Evolutionary conservation across 2,113 vertebrate species (phyloP).

Genomic region (Rafetus swinhoei): DNA sequence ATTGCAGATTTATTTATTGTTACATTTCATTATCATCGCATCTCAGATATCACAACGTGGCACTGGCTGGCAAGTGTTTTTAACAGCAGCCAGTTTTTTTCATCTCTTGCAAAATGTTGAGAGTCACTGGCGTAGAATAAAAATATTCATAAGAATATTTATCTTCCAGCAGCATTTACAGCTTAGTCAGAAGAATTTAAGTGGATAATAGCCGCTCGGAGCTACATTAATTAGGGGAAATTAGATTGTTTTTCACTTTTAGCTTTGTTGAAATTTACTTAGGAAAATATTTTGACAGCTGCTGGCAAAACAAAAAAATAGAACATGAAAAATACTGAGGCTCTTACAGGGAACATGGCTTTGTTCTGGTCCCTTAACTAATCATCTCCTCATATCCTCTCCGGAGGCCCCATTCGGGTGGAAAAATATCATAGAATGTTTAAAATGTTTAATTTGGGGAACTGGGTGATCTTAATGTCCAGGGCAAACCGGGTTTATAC

Average conservation of each 20-base stretch:
- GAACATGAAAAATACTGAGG: neutral
- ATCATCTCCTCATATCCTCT: neutral
- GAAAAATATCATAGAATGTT: neutral
- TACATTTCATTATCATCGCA: neutral
- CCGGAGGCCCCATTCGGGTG: too few species aligned
- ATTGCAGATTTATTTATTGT: neutral
- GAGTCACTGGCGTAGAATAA: neutral
- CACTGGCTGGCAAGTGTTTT: neutral
- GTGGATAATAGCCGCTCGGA: neutral
- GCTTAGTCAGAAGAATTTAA: neutral
- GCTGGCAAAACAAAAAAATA: neutral
- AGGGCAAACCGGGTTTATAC: fast-evolving
- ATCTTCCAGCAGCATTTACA: neutral
- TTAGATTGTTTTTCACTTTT: neutral
- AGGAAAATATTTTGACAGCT: neutral
- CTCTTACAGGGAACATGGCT: fast-evolving
- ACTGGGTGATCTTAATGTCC: neutral
- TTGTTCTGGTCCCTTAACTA: neutral
- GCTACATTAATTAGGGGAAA: neutral
- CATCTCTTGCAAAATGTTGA: neutral
- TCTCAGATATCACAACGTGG: fast-evolving
- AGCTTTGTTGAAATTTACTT: neutral
- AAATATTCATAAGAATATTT: fast-evolving
- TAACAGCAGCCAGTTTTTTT: neutral
- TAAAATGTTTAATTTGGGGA: fast-evolving